A percentile compares a stretch with the other conserved stretches of the same genome.
These are phyloP conservation scores for Himalopsyche kuldschensis DNA, from an alignment of 2,888 invertebrate genomes.

Conservation along the genomic window DNA sequence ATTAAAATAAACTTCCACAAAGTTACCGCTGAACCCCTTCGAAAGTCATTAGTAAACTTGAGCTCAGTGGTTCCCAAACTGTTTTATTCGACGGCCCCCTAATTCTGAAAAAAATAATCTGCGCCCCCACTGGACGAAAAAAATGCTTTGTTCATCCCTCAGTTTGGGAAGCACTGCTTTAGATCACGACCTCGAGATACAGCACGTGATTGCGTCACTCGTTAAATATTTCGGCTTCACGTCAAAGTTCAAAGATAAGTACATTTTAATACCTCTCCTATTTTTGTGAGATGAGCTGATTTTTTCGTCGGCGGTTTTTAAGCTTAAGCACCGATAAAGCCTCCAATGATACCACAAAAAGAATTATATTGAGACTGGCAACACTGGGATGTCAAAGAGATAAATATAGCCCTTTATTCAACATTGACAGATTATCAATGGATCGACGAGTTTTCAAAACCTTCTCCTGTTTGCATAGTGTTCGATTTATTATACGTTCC, in stretches of 20 bases:
- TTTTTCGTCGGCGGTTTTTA: background rate
- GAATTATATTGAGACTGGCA: background rate
- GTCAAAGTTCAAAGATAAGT: background rate
- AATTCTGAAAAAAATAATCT: too few relatives aligned
- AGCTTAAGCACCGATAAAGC: background rate
- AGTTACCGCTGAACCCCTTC: too few relatives aligned
- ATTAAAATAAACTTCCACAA: too few relatives aligned
- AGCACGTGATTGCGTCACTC: background rate
- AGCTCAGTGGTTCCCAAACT: too few relatives aligned
- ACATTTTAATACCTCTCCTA: background rate
- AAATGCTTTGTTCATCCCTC: too few relatives aligned
- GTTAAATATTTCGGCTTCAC: background rate
- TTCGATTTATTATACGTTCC: background rate
- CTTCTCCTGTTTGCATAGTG: background rate
- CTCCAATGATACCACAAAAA: background rate
- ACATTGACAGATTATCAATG: background rate
- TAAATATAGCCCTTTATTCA: background rate
- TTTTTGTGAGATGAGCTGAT: background rate
- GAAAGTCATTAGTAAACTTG: too few relatives aligned
- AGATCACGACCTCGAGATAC: too few relatives aligned
- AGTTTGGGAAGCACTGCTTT: too few relatives aligned
- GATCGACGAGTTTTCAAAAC: background rate
- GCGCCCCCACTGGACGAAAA: too few relatives aligned
- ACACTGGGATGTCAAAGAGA: background rate
- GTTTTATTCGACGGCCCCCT: too few relatives aligned